Percentiles rank a stretch among this genome's conserved stretches.
phyloP scores from a whole-genome alignment of 2,888 invertebrate species.

The Oligia latruncula region DNA sequence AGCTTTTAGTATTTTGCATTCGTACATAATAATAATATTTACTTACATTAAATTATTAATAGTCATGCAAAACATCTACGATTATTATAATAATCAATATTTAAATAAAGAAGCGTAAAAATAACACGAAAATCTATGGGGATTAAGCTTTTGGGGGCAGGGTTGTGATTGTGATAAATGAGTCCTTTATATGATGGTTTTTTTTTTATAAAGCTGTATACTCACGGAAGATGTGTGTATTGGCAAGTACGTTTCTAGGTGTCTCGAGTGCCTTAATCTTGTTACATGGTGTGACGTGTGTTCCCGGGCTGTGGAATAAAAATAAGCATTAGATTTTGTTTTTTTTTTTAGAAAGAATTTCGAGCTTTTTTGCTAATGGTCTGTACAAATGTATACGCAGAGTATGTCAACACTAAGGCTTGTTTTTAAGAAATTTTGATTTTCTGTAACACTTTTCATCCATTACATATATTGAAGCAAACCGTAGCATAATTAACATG shows the following conservation, averaged over 20 bases:
- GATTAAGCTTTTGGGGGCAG: conserved; percentile 81
- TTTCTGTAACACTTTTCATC: not conserved
- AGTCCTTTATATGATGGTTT: conserved; percentile 48
- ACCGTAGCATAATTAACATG: not conserved
- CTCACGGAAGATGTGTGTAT: conserved; percentile 84
- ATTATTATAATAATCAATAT: conserved; percentile 55
- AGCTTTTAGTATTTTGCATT: conserved; percentile 37
- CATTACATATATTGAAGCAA: not conserved
- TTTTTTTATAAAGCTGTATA: conserved; percentile 66
- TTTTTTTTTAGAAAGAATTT: not conserved
- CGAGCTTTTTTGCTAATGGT: conserved; percentile 20
- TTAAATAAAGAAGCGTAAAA: conserved; percentile 82
- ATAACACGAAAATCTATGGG: conserved; percentile 82
- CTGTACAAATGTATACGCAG: not conserved
- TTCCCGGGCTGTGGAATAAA: conserved; percentile 82
- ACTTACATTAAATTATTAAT: conserved; percentile 51
- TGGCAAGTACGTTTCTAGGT: conserved; percentile 81
- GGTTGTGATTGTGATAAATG: conserved; percentile 68
- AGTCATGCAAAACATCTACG: conserved; percentile 76
- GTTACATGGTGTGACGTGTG: conserved; percentile 84
- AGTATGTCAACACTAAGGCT: conserved; percentile 38
- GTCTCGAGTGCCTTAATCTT: conserved; percentile 85
- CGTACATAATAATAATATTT: conserved; percentile 46
- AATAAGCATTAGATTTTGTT: conserved; percentile 34
- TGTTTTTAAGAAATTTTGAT: not conserved